Conservation (phyloP, 2,113 vertebrate species). For the Pavo muticus region DNA sequence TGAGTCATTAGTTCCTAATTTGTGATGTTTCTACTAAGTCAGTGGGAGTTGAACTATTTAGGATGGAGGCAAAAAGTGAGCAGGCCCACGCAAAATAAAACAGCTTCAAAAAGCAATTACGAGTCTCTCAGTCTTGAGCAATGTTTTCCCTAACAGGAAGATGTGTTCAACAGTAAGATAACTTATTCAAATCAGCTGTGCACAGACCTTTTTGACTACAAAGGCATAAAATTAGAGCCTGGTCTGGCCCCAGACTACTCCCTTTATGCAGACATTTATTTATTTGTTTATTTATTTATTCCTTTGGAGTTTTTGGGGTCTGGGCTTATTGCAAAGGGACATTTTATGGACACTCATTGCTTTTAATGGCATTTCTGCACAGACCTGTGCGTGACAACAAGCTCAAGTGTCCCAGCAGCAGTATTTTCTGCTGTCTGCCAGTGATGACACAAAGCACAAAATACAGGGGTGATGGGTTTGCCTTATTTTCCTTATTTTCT, state of each 20-base stretch:
- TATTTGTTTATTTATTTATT: neutral
- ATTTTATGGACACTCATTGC: neutral
- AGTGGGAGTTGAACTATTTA: slow-evolving; percentile 54
- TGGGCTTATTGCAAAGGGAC: neutral
- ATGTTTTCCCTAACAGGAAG: slow-evolving; percentile 42
- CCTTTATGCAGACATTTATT: too few relatives aligned
- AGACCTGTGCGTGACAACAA: accelerated
- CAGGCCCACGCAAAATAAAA: neutral
- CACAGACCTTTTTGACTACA: neutral
- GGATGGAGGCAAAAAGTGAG: slow-evolving; percentile 25
- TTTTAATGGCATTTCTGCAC: neutral
- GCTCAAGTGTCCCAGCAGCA: neutral
- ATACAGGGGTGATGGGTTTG: neutral
- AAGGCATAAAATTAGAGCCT: neutral
- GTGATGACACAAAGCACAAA: accelerated
- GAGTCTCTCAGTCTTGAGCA: slow-evolving; percentile 14
- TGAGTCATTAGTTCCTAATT: slow-evolving; percentile 65
- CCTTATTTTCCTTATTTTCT: neutral
- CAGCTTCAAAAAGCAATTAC: neutral
- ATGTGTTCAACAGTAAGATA: slow-evolving; percentile 23
- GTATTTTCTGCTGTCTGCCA: neutral
- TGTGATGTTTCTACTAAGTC: slow-evolving; percentile 60
- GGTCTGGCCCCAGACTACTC: neutral
- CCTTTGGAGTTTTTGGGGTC: neutral
- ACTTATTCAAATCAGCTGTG: slow-evolving; percentile 14